A percentile compares a stretch with the other conserved stretches of the same genome.
Conservation (phyloP, 2,113 vertebrate genomes). For the Ursus arctos region DNA sequence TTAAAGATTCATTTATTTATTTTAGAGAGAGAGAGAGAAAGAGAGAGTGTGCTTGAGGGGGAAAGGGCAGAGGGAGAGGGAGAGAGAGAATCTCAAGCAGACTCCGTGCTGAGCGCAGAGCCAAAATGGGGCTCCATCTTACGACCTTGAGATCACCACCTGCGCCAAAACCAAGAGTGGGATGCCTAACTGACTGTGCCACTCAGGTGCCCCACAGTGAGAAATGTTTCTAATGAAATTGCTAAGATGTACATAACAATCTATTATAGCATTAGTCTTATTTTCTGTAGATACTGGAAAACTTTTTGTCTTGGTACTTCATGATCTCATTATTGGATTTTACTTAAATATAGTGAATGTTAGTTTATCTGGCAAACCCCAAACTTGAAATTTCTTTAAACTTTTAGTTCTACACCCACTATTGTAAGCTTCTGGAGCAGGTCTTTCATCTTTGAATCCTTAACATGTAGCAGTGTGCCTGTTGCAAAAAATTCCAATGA, state of each 20-base stretch:
- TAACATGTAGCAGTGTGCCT: not conserved
- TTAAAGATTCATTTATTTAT: not conserved
- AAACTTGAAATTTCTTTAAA: not conserved
- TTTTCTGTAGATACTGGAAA: not conserved
- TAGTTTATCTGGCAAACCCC: not conserved
- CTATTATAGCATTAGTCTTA: not conserved
- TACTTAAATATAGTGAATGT: not conserved
- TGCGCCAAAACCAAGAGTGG: not conserved
- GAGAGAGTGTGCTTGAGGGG: not conserved
- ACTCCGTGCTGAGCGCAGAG: not conserved
- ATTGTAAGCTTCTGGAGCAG: not conserved
- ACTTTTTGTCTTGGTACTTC: not conserved
- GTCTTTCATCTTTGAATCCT: not conserved
- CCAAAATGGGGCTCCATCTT: not conserved
- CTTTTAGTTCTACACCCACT: not conserved
- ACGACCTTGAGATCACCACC: not conserved
- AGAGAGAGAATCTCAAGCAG: not conserved
- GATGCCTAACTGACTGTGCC: not conserved
- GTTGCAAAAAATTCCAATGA: not conserved
- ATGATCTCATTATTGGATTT: not conserved
- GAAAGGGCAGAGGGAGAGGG: not conserved
- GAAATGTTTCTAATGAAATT: not conserved
- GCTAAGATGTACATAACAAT: not conserved
- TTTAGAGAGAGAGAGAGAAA: not conserved
- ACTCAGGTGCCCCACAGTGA: not conserved